A percentile compares a stretch with the other conserved stretches of the same genome.
phyloP scores from a whole-genome alignment of 2,113 vertebrate species.

The Engystomops pustulosus region DNA sequence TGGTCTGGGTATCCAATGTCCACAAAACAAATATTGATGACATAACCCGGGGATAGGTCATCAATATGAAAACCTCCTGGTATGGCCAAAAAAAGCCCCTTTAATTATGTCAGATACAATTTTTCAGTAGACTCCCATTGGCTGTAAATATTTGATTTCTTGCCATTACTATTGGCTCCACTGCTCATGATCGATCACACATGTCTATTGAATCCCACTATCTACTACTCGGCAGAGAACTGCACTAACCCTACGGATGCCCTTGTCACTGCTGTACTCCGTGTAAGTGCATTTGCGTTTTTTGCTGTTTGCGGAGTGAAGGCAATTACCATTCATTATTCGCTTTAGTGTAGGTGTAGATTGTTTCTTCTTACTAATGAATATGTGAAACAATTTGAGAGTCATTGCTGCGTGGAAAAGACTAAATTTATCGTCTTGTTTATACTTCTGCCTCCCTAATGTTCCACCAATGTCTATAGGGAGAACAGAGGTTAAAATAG shows the following conservation, averaged over 20 bases:
- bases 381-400: background rate
- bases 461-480: background rate
- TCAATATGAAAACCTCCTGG: too few relatives aligned
- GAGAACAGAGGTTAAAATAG: slow-evolving; percentile 11
- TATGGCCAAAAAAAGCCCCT: too few relatives aligned
- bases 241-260: background rate
- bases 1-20: too few relatives aligned
- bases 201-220: too few relatives aligned
- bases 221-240: too few relatives aligned
- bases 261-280: background rate
- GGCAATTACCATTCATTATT: background rate
- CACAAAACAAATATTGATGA: too few relatives aligned
- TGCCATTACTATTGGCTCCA: background rate
- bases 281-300: background rate
- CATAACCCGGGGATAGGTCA: too few relatives aligned
- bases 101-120: too few relatives aligned
- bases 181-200: background rate
- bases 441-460: background rate
- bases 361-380: slow-evolving; percentile 5
- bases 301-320: background rate
- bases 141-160: background rate
- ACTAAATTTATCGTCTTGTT: slow-evolving; percentile 4
- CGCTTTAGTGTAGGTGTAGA: background rate
- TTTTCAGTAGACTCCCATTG: background rate
- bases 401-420: too few relatives aligned